These are phyloP conservation scores for Microplitis manilae DNA, from an alignment of 2,888 invertebrate species.

Conservation along the genomic window DNA sequence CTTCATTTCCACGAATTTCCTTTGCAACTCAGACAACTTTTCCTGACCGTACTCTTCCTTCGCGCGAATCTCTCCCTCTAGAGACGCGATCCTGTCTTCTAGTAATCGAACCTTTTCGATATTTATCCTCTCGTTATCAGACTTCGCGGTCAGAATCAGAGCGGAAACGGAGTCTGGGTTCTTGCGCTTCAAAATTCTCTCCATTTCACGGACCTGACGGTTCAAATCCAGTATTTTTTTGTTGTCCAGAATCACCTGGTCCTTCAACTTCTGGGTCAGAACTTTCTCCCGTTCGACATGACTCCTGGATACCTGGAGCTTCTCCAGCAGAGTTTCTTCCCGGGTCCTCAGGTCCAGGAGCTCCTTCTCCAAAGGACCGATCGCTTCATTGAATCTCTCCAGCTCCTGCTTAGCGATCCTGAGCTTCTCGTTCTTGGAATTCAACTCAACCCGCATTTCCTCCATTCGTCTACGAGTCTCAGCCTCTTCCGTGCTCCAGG, in stretches of 20 bases:
- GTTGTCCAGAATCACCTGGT: constrained; percentile 68
- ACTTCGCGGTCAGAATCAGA: constrained; percentile 74
- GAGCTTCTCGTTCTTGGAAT: constrained; percentile 65
- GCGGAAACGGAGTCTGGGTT: constrained; percentile 89
- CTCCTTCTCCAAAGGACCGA: constrained; percentile 66
- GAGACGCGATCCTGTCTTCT: constrained; percentile 80
- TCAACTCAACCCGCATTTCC: constrained; percentile 63
- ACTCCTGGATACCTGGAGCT: constrained; percentile 60
- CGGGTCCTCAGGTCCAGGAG: constrained; percentile 62
- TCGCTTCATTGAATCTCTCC: constrained; percentile 62
- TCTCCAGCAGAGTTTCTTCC: constrained; percentile 61
- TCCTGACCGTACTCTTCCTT: constrained; percentile 82
- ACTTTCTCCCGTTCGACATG: constrained; percentile 68
- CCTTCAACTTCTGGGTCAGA: constrained; percentile 65
- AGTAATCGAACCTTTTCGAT: constrained; percentile 73
- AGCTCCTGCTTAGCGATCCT: constrained; percentile 60
- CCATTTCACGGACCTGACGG: constrained; percentile 88
- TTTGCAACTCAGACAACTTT: constrained; percentile 81
- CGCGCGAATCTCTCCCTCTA: constrained; percentile 81
- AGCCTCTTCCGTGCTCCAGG: constrained; percentile 63
- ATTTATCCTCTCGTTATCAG: constrained; percentile 64
- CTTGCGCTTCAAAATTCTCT: constrained; percentile 83
- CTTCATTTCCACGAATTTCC: constrained; percentile 84
- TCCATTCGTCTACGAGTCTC: constrained; percentile 65
- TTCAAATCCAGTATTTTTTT: constrained; percentile 82